phyloP scores from a whole-genome alignment of 2,113 vertebrate genomes.

The Cervus canadensis region DNA sequence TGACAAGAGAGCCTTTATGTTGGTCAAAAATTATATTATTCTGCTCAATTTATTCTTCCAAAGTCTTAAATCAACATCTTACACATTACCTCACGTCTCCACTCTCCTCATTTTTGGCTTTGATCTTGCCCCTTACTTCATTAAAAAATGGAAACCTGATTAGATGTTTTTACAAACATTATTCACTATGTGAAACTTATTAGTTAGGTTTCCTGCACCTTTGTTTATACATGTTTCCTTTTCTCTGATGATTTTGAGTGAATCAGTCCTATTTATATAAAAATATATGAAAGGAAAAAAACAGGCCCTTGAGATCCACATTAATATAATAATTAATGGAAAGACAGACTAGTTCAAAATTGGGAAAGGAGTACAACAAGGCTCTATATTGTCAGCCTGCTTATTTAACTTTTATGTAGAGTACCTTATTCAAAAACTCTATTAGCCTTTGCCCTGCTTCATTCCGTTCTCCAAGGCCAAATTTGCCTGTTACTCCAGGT shows the following conservation, averaged over 20 bases:
- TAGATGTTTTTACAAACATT: background rate
- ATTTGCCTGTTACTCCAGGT: too few species aligned
- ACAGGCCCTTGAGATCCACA: background rate
- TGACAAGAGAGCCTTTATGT: fast-evolving
- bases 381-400: background rate
- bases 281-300: background rate
- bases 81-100: too few species aligned
- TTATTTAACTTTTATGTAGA: background rate
- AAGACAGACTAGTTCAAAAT: background rate
- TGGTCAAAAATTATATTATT: fast-evolving
- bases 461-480: too few species aligned
- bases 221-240: background rate
- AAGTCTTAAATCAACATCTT: background rate
- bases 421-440: background rate
- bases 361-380: background rate
- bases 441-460: too few species aligned
- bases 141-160: background rate
- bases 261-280: background rate
- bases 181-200: background rate
- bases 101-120: background rate
- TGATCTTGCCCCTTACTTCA: background rate
- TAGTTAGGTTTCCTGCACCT: background rate
- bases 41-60: background rate
- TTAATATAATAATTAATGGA: background rate
- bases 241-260: background rate